These are phyloP conservation scores for Salminus brasiliensis DNA, from an alignment of 2,113 vertebrate genomes.

Conservation along the genomic window DNA sequence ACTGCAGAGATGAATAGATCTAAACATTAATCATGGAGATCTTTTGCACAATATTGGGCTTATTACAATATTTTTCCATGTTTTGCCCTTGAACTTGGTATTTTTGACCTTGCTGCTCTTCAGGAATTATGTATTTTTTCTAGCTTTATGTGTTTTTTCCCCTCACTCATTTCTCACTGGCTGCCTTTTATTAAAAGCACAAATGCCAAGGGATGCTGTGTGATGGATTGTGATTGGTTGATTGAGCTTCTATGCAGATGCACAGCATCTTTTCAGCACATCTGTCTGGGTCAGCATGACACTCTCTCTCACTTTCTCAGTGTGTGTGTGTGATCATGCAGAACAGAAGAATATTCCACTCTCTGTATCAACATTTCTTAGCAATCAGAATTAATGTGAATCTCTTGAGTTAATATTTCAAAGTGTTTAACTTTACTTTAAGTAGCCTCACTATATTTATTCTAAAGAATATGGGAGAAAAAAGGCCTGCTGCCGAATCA, in stretches of 20 bases:
- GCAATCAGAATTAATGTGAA: background rate
- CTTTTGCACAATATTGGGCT: too few relatives aligned
- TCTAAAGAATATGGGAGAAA: background rate
- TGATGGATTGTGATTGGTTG: conserved; percentile 22
- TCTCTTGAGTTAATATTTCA: conserved; percentile 4
- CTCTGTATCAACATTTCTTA: background rate
- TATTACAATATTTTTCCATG: too few relatives aligned
- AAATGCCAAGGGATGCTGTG: conserved; percentile 4
- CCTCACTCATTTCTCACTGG: conserved; percentile 16
- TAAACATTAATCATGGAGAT: too few relatives aligned
- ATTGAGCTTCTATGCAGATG: conserved; percentile 19
- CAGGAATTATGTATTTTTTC: background rate
- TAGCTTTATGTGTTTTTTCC: conserved; percentile 24
- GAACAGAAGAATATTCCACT: background rate
- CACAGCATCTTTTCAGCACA: background rate
- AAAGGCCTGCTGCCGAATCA: background rate
- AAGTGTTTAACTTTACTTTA: background rate
- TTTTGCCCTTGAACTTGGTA: background rate
- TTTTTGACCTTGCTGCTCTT: background rate
- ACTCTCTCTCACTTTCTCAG: background rate
- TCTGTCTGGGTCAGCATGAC: conserved; percentile 17
- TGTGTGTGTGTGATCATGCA: background rate
- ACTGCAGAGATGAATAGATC: too few relatives aligned
- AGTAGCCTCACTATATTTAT: background rate
- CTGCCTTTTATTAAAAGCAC: conserved; percentile 24